A percentile compares a stretch with the other conserved stretches of the same genome.
Evolutionary conservation across 1,140 invertebrate genomes (phyloP).

Genomic region (Drosophila arawakana): DNA sequence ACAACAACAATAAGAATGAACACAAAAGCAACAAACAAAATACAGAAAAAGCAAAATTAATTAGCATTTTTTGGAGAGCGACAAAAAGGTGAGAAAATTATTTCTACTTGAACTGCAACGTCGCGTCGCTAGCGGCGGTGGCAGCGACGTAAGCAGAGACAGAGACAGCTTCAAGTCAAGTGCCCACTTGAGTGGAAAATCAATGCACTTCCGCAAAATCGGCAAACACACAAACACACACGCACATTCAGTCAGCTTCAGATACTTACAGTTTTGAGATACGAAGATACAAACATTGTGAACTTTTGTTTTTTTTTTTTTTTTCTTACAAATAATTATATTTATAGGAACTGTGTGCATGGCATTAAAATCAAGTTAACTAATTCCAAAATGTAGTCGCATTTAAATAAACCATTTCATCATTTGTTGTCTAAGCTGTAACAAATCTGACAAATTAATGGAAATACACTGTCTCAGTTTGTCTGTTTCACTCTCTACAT

Average conservation of each 20-base stretch:
- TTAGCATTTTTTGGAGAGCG: slow-evolving; percentile 68
- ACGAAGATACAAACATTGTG: slow-evolving; percentile 2
- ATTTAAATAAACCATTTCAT: slow-evolving; percentile 17
- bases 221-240: slow-evolving; percentile 23
- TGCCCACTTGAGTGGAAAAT: slow-evolving; percentile 80
- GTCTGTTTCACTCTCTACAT: not conserved
- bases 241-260: not conserved
- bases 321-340: slow-evolving; percentile 22
- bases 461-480: slow-evolving; percentile 6
- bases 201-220: slow-evolving; percentile 77
- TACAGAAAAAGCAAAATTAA: slow-evolving; percentile 53
- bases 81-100: slow-evolving; percentile 75
- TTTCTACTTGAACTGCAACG: slow-evolving; percentile 37
- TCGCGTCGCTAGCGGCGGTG: not conserved
- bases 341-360: slow-evolving; percentile 27
- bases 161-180: slow-evolving; percentile 44
- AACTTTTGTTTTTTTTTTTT: not conserved
- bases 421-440: slow-evolving; percentile 11
- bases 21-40: not conserved
- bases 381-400: slow-evolving; percentile 16
- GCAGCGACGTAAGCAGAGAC: slow-evolving; percentile 25
- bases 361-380: slow-evolving; percentile 13
- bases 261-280: not conserved
- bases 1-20: not conserved
- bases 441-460: slow-evolving; percentile 27